These are phyloP conservation scores for Deilephila elpenor DNA, from an alignment of 2,888 invertebrate genomes.

Conservation along the genomic window DNA sequence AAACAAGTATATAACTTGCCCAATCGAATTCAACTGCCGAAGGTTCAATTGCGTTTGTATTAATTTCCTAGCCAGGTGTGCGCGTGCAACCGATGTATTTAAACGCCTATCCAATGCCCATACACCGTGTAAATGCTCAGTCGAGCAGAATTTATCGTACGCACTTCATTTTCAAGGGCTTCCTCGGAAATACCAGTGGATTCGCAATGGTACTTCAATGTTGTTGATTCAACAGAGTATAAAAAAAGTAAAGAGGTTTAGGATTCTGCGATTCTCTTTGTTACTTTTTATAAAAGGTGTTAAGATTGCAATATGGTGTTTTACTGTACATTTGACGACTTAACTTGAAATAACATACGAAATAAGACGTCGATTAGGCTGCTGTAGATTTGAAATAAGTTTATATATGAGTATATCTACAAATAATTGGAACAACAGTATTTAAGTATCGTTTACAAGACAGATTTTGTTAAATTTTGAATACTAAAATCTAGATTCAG, in stretches of 20 bases:
- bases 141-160: conserved; percentile 51
- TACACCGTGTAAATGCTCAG: conserved; percentile 45
- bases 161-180: conserved; percentile 45
- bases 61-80: conserved; percentile 56
- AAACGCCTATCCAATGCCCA: conserved; percentile 45
- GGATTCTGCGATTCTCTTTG: too few relatives aligned
- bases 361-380: too few relatives aligned
- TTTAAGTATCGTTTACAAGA: not conserved
- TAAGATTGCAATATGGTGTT: too few relatives aligned
- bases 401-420: too few relatives aligned
- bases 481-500: not conserved
- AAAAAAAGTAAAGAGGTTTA: too few relatives aligned
- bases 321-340: too few relatives aligned
- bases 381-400: too few relatives aligned
- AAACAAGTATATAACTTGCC: conserved; percentile 33
- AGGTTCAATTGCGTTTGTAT: conserved; percentile 42
- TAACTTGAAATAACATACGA: too few relatives aligned
- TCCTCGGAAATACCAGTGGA: conserved; percentile 33
- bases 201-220: not conserved
- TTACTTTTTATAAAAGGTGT: too few relatives aligned
- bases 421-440: not conserved
- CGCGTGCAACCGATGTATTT: conserved; percentile 56
- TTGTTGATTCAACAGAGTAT: not conserved
- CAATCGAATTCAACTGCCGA: conserved; percentile 42
- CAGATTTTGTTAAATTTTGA: not conserved